Percentiles rank a stretch among this genome's conserved stretches.
These are phyloP conservation scores for Chaetodon trifasciatus DNA, from an alignment of 2,797 vertebrate genomes.

Conservation along the genomic window DNA sequence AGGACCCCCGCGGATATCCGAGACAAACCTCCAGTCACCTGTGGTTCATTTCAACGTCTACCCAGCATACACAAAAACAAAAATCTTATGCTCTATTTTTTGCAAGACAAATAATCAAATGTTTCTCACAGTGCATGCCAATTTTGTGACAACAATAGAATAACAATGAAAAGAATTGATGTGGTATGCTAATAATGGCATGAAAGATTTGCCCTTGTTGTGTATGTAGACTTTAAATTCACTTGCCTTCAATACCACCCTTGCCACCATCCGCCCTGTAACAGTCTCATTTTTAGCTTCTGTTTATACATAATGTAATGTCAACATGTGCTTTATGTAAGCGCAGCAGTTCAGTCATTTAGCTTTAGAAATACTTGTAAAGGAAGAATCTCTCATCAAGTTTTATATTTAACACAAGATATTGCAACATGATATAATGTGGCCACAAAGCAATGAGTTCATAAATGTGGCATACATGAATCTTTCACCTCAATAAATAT, in stretches of 20 bases:
- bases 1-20: conserved; percentile 72
- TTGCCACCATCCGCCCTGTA: neutral
- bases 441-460: conserved; percentile 66
- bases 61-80: conserved; percentile 56
- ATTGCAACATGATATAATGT: conserved; percentile 54
- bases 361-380: conserved; percentile 12
- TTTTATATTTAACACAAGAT: conserved; percentile 30
- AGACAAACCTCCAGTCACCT: conserved; percentile 74
- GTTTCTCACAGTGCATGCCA: conserved; percentile 34
- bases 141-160: conserved; percentile 55
- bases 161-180: conserved; percentile 25
- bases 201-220: neutral
- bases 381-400: neutral
- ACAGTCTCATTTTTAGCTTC: neutral
- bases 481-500: conserved; percentile 83
- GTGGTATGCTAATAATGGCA: conserved; percentile 3
- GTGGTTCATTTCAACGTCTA: conserved; percentile 67
- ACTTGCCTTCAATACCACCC: neutral
- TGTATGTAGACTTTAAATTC: neutral
- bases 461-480: conserved; percentile 76
- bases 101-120: conserved; percentile 70
- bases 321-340: neutral
- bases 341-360: neutral
- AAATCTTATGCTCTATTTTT: conserved; percentile 70
- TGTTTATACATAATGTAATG: conserved; percentile 9